A percentile compares a stretch with the other conserved stretches of the same genome.
Conservation (phyloP, 2,113 vertebrate genomes). For the Cololabis saira region DNA sequence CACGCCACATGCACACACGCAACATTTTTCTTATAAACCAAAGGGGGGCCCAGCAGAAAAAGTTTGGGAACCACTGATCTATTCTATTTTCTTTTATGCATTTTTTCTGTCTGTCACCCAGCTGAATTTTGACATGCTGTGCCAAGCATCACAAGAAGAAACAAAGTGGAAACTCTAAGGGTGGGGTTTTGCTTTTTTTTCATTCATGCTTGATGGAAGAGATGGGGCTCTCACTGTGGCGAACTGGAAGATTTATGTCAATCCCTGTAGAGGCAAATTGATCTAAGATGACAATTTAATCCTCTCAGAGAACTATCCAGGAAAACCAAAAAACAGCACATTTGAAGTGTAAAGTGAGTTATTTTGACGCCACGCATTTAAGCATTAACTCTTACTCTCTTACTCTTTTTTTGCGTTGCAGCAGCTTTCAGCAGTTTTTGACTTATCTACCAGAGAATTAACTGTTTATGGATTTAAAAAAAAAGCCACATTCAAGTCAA, state of each 20-base stretch:
- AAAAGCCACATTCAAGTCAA: no score
- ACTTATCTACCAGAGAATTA: no score
- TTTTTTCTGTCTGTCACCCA: background rate
- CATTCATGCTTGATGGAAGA: constrained; percentile 24
- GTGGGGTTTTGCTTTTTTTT: constrained; percentile 46
- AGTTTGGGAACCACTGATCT: no score
- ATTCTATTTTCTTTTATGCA: background rate
- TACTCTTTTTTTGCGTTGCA: background rate
- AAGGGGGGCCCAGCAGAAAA: no score
- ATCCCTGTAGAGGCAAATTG: constrained; percentile 39
- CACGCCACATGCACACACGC: no score
- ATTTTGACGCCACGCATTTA: constrained; percentile 13
- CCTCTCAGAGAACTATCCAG: constrained; percentile 48
- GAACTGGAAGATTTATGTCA: constrained; percentile 43
- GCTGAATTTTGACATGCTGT: constrained; percentile 38
- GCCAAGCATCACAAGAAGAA: constrained; percentile 37
- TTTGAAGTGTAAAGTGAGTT: constrained; percentile 30
- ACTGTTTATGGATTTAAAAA: no score
- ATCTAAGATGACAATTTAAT: constrained; percentile 67
- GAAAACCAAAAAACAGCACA: constrained; percentile 41
- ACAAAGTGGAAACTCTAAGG: constrained; percentile 45
- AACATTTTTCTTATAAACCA: no score
- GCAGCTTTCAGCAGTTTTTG: no score
- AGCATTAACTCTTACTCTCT: no score
- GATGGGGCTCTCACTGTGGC: constrained; percentile 42